Evolutionary conservation across 2,888 invertebrate species (phyloP).

Genomic region (Unio delphinus): DNA sequence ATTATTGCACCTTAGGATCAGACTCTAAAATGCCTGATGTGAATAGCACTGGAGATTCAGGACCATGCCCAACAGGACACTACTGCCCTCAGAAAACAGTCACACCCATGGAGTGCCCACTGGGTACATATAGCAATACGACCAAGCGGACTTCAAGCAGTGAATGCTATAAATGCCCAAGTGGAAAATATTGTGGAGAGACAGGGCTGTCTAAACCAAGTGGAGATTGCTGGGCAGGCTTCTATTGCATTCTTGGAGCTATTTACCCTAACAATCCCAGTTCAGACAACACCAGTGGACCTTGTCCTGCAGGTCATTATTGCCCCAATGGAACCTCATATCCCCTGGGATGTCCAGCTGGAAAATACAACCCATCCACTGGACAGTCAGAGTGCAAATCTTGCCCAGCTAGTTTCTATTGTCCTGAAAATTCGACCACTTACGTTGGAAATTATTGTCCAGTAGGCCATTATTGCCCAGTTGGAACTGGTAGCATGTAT

Average conservation of each 20-base stretch:
- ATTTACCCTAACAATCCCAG: conserved; percentile 36
- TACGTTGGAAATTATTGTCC: conserved; percentile 50
- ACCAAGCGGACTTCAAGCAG: conserved; percentile 35
- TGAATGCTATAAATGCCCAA: conserved; percentile 50
- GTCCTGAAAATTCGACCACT: conserved; percentile 50
- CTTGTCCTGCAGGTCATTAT: conserved; percentile 65
- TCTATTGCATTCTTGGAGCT: conserved; percentile 64
- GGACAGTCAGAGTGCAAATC: conserved; percentile 39
- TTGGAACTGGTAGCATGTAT: conserved; percentile 44
- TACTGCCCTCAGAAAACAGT: conserved; percentile 56
- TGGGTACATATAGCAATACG: conserved; percentile 56
- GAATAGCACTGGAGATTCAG: conserved; percentile 57
- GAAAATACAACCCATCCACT: conserved; percentile 47
- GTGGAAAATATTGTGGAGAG: conserved; percentile 58
- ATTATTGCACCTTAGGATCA: conserved; percentile 60
- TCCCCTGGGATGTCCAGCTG: conserved; percentile 53
- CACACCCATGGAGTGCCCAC: conserved; percentile 56
- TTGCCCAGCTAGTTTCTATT: conserved; percentile 52
- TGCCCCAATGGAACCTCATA: conserved; percentile 65
- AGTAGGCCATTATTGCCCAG: conserved; percentile 61
- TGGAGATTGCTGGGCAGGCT: conserved; percentile 65
- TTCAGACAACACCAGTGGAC: conserved; percentile 55
- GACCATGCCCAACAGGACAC: conserved; percentile 63
- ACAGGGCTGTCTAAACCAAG: conserved; percentile 55
- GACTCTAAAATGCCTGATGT: conserved; percentile 55